These are phyloP conservation scores for Nibea coibor DNA, from an alignment of 2,113 vertebrate species.

Conservation along the genomic window DNA sequence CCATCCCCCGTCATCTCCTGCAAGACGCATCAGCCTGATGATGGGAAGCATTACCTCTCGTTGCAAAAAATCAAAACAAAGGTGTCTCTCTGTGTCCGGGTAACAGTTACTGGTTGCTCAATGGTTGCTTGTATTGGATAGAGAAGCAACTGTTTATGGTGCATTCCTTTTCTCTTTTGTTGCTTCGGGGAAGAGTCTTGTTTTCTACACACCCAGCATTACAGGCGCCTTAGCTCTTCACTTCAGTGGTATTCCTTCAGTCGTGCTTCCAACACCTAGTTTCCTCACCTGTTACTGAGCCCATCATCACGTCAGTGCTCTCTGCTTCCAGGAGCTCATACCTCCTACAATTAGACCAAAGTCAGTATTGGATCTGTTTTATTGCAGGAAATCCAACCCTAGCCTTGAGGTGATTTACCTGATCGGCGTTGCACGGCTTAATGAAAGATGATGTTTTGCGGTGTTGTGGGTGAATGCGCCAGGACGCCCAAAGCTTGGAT, in stretches of 20 bases:
- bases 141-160: conserved; percentile 43
- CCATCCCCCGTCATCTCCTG: conserved; percentile 46
- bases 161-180: conserved; percentile 46
- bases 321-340: not conserved
- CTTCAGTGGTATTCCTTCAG: not conserved
- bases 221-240: not conserved
- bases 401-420: not conserved
- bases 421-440: not conserved
- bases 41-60: conserved; percentile 40
- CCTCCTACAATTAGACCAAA: not conserved
- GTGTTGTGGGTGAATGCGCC: too few species aligned
- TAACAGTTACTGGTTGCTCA: conserved; percentile 26
- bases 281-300: conserved; percentile 11
- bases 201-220: conserved; percentile 4
- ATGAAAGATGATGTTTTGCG: not conserved
- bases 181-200: not conserved
- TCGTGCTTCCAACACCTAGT: not conserved
- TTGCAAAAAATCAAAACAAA: conserved; percentile 57
- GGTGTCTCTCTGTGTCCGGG: conserved; percentile 25
- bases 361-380: not conserved
- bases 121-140: conserved; percentile 23
- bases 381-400: not conserved
- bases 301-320: not conserved
- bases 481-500: not conserved
- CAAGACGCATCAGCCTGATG: conserved; percentile 42